phyloP scores from a whole-genome alignment of 2,797 vertebrate genomes.

The Eulemur albifrons region DNA sequence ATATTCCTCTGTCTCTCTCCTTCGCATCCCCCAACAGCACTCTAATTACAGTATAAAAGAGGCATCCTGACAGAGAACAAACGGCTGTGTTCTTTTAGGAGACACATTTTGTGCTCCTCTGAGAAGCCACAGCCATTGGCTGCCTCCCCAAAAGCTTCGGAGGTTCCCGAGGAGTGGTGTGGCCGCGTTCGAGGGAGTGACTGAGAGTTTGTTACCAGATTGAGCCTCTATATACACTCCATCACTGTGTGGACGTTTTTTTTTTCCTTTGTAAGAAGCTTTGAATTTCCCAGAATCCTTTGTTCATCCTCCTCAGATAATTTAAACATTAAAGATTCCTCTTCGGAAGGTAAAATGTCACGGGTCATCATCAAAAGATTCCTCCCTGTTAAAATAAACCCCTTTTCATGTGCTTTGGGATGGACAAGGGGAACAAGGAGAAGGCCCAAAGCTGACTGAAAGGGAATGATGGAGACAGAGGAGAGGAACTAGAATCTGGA shows the following conservation, averaged over 20 bases:
- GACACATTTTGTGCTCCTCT: conserved; percentile 53
- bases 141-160: neutral
- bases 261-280: conserved; percentile 37
- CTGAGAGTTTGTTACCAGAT: conserved; percentile 69
- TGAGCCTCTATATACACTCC: conserved; percentile 73
- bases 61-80: conserved; percentile 70
- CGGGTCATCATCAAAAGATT: conserved; percentile 63
- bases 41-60: conserved; percentile 63
- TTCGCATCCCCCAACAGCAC: neutral
- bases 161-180: conserved; percentile 68
- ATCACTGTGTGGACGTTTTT: conserved; percentile 66
- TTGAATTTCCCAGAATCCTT: conserved; percentile 75
- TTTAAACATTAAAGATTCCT: conserved; percentile 73
- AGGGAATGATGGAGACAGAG: neutral
- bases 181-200: conserved; percentile 61
- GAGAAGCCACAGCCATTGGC: conserved; percentile 64
- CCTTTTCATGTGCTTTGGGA: conserved; percentile 35
- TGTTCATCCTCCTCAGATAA: conserved; percentile 76
- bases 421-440: conserved; percentile 11
- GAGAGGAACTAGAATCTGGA: neutral
- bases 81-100: conserved; percentile 68
- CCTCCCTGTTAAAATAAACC: conserved; percentile 68
- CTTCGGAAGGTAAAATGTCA: conserved; percentile 75
- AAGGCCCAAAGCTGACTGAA: conserved; percentile 43
- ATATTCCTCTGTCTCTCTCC: conserved; percentile 39